Evolutionary conservation across 1,140 invertebrate species (phyloP), one percentile per base, ranked within the genome.

Genomic region (Adoxophyes honmai): DNA sequence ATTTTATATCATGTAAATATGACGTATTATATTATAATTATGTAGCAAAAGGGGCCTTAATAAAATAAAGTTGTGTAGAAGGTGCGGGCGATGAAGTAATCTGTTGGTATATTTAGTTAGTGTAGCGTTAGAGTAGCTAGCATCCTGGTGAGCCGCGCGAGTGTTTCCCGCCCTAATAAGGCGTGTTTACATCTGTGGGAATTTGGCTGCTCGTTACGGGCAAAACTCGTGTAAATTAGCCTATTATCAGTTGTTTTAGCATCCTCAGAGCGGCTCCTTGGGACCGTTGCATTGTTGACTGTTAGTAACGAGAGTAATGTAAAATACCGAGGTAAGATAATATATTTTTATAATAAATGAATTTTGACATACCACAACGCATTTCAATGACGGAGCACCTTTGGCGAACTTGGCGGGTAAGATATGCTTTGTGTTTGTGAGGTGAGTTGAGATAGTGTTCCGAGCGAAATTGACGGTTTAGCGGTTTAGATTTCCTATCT

Each of bases 311-410:
- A 48, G 16, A 28, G 2, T 21, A 44, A 44, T 44, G 54, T 35
- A 28, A 28, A n/a, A n/a, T n/a, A n/a, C n/a, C n/a, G 15, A n/a
- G 34, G 36, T 57, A 51, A 51, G 10, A 36, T 36, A 16, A 51
- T 57, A 51, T 57, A 57, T 57, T 57, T 57, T 57, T 57, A 38
- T 57, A 57, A 39, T 57, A 57, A 57, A 57, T n/a, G 44, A 36
- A 4, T 33, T 56, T 57, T 57, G 39, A 48, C 51, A 57, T 57
- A 48, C 2, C 34, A 28, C 21, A n/a, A n/a, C 6, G 21, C 6
- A 28, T 28, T 28, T 28, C 21, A 28, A 28, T 28, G 21, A 28
- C 2, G 21, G 21, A 28, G 21, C 21, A 28, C 21, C 21, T 6
- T 28, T 2, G 6, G 6, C 21, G 6, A 28, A 6, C 21, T 3